Percentiles rank a stretch among this genome's conserved stretches.
phyloP scores from a whole-genome alignment of 2,113 vertebrate genomes.

The Zapus hudsonius region DNA sequence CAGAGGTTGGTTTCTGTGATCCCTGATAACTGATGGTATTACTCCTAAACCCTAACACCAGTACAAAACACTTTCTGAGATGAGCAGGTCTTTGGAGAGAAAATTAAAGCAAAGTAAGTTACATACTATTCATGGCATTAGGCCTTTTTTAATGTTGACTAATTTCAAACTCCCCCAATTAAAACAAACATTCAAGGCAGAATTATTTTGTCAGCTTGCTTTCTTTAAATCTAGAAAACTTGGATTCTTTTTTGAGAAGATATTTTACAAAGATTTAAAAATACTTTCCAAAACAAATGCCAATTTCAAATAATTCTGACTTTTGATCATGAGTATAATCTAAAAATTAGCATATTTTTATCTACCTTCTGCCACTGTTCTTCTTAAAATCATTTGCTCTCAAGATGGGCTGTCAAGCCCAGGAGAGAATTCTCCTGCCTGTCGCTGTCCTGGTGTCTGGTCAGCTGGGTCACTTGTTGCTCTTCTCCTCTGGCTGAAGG shows the following conservation, averaged over 20 bases:
- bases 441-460: neutral
- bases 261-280: slow-evolving; percentile 49
- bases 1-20: fast-evolving
- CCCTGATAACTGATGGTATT: too few species aligned
- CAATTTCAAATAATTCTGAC: slow-evolving; percentile 32
- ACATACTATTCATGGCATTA: fast-evolving
- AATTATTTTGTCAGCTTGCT: neutral
- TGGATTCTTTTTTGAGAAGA: slow-evolving; percentile 36
- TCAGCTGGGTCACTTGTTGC: fast-evolving
- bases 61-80: fast-evolving
- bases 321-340: neutral
- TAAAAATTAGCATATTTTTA: neutral
- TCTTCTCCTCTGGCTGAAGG: neutral
- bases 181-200: slow-evolving; percentile 23
- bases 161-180: neutral
- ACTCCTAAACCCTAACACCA: neutral
- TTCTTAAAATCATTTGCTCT: neutral
- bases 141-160: neutral
- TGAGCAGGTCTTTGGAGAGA: neutral
- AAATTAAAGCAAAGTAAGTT: neutral
- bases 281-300: slow-evolving; percentile 48
- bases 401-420: neutral
- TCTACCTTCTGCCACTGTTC: slow-evolving; percentile 22
- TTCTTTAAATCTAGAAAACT: neutral
- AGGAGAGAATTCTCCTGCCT: neutral